Percentiles rank a stretch among this genome's conserved stretches.
These are phyloP conservation scores for Cepaea hortensis DNA, from an alignment of 2,888 invertebrate species.

Conservation along the genomic window DNA sequence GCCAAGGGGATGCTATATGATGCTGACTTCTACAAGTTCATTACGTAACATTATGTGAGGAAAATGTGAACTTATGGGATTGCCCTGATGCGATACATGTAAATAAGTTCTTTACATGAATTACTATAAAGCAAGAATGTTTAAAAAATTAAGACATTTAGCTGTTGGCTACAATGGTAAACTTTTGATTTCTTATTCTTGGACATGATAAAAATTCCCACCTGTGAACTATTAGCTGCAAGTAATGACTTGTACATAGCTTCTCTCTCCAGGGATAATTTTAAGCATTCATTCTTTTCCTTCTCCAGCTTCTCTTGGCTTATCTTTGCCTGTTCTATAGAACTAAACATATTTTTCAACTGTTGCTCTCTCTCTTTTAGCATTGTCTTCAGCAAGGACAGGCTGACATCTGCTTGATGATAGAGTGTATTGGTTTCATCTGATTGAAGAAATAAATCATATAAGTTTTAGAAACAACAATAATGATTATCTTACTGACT, in stretches of 20 bases:
- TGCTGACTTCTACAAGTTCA: too few species aligned
- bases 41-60: too few species aligned
- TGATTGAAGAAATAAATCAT: constrained; percentile 20
- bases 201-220: constrained; percentile 4
- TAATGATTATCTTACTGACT: too few species aligned
- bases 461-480: not conserved
- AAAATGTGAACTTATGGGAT: too few species aligned
- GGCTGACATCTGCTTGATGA: constrained; percentile 60
- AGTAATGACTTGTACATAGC: constrained; percentile 39
- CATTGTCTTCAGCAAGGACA: constrained; percentile 56
- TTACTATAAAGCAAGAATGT: too few species aligned
- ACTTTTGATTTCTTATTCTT: too few species aligned
- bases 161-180: too few species aligned
- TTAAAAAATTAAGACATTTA: too few species aligned
- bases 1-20: too few species aligned
- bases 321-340: constrained; percentile 36
- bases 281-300: constrained; percentile 45
- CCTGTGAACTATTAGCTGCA: constrained; percentile 40
- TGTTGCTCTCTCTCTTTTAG: constrained; percentile 60
- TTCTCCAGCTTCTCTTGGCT: constrained; percentile 32
- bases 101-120: too few species aligned
- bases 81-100: too few species aligned
- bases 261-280: constrained; percentile 46
- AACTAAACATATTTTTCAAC: constrained; percentile 43
- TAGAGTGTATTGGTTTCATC: constrained; percentile 60